These are phyloP conservation scores for Myrmophylax atrothorax DNA, from an alignment of 2,113 vertebrate species.

Conservation along the genomic window DNA sequence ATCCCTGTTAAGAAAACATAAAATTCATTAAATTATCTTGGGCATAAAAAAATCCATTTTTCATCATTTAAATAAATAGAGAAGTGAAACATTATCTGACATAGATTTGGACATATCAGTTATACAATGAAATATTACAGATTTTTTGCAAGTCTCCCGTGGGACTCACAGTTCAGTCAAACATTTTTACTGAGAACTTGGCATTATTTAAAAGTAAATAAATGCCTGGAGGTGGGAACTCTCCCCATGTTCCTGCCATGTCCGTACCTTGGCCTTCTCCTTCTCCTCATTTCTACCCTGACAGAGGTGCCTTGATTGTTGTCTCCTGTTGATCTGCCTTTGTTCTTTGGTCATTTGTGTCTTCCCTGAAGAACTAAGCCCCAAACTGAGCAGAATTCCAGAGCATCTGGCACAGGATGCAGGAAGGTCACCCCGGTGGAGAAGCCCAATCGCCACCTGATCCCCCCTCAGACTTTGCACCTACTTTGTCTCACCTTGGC, in stretches of 20 bases:
- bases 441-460: fast-evolving
- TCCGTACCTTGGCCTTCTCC: neutral
- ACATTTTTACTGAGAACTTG: neutral
- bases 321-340: neutral
- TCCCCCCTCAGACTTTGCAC: too few relatives aligned
- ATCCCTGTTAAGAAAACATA: neutral
- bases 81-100: neutral
- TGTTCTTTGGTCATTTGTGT: neutral
- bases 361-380: neutral
- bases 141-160: neutral
- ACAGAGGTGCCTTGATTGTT: neutral
- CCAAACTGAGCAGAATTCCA: neutral
- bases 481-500: neutral
- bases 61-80: slow-evolving; percentile 25
- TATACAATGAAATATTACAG: neutral
- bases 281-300: fast-evolving
- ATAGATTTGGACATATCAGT: neutral
- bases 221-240: neutral
- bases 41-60: slow-evolving; percentile 8
- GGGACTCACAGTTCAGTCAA: neutral
- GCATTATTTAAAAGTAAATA: neutral
- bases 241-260: neutral
- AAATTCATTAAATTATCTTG: slow-evolving; percentile 1
- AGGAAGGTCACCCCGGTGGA: neutral
- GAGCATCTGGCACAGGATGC: fast-evolving